Conservation (phyloP, 2,888 invertebrate genomes). For the Folsomia manolachei region DNA sequence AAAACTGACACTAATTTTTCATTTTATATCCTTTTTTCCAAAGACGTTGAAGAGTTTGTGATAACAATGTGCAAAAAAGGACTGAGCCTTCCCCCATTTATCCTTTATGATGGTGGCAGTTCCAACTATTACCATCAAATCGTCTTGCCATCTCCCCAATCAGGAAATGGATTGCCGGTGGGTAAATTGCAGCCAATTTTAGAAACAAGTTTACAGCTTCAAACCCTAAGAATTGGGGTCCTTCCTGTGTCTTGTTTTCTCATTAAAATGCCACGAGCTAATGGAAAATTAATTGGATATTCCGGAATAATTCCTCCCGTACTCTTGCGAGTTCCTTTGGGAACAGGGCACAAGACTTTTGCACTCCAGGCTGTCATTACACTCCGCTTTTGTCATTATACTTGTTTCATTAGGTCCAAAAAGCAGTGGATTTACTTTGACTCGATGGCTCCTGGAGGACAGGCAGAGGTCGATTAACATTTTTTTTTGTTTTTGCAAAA, state of each 20-base stretch:
- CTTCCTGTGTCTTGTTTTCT: not conserved
- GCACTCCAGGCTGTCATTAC: not conserved
- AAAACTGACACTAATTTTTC: not conserved
- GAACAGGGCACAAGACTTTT: not conserved
- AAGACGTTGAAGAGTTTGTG: constrained; percentile 4
- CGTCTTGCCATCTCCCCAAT: not conserved
- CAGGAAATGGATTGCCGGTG: not conserved
- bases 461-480: not conserved
- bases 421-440: constrained; percentile 2
- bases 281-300: not conserved
- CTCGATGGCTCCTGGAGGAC: constrained; percentile 1
- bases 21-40: not conserved
- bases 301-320: not conserved
- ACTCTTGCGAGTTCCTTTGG: not conserved
- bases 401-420: constrained; percentile 6
- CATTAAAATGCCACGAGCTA: not conserved
- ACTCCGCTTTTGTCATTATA: not conserved
- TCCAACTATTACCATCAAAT: constrained; percentile 4
- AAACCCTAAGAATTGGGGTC: not conserved
- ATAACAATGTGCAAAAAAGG: not conserved
- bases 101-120: not conserved
- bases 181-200: not conserved
- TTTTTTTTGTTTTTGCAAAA: not conserved
- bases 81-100: constrained; percentile 1
- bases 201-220: not conserved